Conservation (phyloP, 2,888 invertebrate species). For the Aphidoletes aphidimyza region DNA sequence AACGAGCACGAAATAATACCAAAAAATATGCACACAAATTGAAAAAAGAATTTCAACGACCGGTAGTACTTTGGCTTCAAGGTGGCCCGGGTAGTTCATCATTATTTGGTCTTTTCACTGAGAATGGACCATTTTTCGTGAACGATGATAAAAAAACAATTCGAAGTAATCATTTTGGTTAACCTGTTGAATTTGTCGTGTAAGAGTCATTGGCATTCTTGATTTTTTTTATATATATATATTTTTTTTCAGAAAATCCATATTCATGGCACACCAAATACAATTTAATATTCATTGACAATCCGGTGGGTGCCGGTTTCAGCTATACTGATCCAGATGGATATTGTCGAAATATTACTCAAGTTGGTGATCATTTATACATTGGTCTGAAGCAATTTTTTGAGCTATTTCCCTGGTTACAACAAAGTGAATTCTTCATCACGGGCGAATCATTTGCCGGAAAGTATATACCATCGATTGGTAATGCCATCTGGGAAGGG, state of each 20-base stretch:
- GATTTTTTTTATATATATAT: background rate
- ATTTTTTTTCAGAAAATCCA: slow-evolving; percentile 66
- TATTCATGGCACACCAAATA: slow-evolving; percentile 74
- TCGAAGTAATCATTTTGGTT: slow-evolving; percentile 56
- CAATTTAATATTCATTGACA: slow-evolving; percentile 74
- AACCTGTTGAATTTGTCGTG: background rate
- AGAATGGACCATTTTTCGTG: slow-evolving; percentile 73
- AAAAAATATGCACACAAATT: slow-evolving; percentile 64
- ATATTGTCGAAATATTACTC: slow-evolving; percentile 72
- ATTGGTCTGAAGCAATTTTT: slow-evolving; percentile 73
- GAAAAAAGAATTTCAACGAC: slow-evolving; percentile 64
- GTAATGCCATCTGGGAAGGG: slow-evolving; percentile 58
- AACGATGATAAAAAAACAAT: slow-evolving; percentile 67
- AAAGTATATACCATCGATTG: slow-evolving; percentile 69
- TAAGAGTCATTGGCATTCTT: no score
- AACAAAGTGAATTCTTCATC: slow-evolving; percentile 72
- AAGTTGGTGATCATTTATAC: slow-evolving; percentile 74
- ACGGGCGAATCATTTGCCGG: slow-evolving; percentile 77
- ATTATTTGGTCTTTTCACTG: slow-evolving; percentile 71
- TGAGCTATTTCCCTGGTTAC: slow-evolving; percentile 71
- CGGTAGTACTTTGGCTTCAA: slow-evolving; percentile 72
- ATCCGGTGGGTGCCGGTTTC: slow-evolving; percentile 76
- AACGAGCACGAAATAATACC: slow-evolving; percentile 59
- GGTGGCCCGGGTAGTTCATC: slow-evolving; percentile 72
- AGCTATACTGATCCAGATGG: slow-evolving; percentile 74